Conservation (phyloP, 2,797 vertebrate genomes). For the Etheostoma nigrum region DNA sequence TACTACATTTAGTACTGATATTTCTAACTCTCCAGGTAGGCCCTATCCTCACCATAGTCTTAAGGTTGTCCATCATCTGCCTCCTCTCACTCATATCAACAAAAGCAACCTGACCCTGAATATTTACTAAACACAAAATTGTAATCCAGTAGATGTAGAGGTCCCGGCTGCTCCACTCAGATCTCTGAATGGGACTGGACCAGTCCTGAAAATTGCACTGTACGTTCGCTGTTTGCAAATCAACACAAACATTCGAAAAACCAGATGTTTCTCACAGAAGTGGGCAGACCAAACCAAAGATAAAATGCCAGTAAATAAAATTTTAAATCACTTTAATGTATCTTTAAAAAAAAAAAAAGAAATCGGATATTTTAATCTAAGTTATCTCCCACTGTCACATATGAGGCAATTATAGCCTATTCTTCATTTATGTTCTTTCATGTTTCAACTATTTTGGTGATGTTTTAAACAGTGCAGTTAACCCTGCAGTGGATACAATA, state of each 20-base stretch:
- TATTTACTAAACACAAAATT: background rate
- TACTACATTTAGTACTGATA: background rate
- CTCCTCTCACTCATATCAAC: background rate
- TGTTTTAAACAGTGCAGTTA: background rate
- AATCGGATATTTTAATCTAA: background rate
- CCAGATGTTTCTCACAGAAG: background rate
- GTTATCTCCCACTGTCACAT: background rate
- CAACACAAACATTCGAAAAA: background rate
- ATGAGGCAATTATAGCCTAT: background rate
- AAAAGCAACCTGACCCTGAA: slow-evolving; percentile 13
- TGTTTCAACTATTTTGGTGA: background rate
- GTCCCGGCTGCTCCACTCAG: background rate
- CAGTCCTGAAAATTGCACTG: background rate
- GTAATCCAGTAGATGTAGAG: background rate
- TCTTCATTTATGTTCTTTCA: background rate
- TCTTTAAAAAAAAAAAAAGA: background rate
- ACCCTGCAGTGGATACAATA: background rate
- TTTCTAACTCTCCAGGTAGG: background rate
- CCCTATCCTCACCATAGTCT: background rate
- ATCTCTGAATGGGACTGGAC: background rate
- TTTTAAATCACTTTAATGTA: background rate
- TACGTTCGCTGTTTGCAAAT: background rate
- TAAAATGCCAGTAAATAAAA: background rate
- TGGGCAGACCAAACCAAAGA: background rate
- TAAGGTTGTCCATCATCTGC: background rate